Base-by-base conservation (phyloP, 2,888 invertebrate species). In the Ormyrus labotus region DNA sequence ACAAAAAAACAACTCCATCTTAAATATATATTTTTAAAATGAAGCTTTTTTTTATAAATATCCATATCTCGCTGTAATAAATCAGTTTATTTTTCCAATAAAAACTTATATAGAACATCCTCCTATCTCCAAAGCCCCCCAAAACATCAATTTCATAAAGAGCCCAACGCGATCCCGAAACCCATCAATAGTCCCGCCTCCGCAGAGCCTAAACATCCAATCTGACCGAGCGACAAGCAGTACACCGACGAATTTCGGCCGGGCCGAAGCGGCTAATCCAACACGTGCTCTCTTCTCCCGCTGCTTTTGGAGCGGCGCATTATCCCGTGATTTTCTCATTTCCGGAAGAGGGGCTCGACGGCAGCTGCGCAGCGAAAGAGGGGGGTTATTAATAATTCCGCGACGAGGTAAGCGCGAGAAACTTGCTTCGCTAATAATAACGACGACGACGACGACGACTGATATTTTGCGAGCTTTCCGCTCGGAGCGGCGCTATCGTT, bases 381-480 rank as follows among this genome's bases (percentile, higher is more conserved):
- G 50, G 51, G 70, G 45, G 71, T 65, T 80, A 80, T 75, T 80
- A 80, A 75, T 80, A 80, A 71, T 73, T 47, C 5, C 71, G 70
- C 75, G 65, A 65, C 70, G 73, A 74, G 61, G 57, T 61, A 67
- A 74, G 57, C 60, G 69, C 11, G 51, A 65, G 65, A 55, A 55
- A 11, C 19, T 58, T 19, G 53, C 60, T 2, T 3, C 34, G 67
- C 69, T 79, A 79, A 73, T 79, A 74, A 74, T 69, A 78, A 67
- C 34, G 2, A 34, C 34, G 19, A 19, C 19, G 34, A 3, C 34
- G 34, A 13, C 51, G 55, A 51, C 50, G 55, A 55, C 48, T 58
- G 57, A 70, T 64, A 50, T 50, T 77, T 63, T 11, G 69, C 76
- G 68, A 69, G 13, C 3, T 34, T 34, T 2, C 6, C 57, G 64